Percentiles rank a stretch among this genome's conserved stretches.
These are phyloP conservation scores for Terebella lapidaria DNA, from an alignment of 2,888 invertebrate genomes.

Conservation along the genomic window DNA sequence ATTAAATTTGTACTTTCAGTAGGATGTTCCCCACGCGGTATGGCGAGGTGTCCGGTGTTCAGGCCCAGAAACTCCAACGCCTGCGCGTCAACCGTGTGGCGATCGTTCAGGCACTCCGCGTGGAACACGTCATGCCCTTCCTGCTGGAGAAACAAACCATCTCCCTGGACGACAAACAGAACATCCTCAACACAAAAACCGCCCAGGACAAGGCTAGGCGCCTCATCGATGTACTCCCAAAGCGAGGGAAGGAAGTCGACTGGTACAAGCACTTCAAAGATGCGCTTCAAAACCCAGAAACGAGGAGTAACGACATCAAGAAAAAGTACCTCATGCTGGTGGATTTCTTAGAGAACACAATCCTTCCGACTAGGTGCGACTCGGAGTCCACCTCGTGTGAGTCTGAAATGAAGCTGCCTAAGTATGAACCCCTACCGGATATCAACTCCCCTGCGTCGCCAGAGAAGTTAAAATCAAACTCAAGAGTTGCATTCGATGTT, in stretches of 20 bases:
- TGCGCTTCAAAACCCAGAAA: slow-evolving; percentile 36
- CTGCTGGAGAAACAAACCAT: slow-evolving; percentile 31
- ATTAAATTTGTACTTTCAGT: too few relatives aligned
- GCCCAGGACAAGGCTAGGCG: background rate
- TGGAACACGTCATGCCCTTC: slow-evolving; percentile 35
- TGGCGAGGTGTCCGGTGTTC: background rate
- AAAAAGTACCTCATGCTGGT: slow-evolving; percentile 37
- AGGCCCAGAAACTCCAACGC: slow-evolving; percentile 10
- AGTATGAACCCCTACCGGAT: slow-evolving; percentile 35
- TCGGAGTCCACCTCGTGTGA: slow-evolving; percentile 4
- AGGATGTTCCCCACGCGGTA: too few relatives aligned
- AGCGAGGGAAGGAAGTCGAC: background rate
- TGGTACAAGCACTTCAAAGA: slow-evolving; percentile 8
- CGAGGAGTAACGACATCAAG: slow-evolving; percentile 26
- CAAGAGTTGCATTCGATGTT: background rate
- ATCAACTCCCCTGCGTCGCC: slow-evolving; percentile 21
- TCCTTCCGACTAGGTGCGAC: slow-evolving; percentile 24
- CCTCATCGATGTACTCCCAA: background rate
- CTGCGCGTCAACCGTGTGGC: slow-evolving; percentile 42
- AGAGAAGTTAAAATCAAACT: background rate
- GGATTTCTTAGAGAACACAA: slow-evolving; percentile 45
- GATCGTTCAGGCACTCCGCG: slow-evolving; percentile 39
- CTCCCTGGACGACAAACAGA: slow-evolving; percentile 29
- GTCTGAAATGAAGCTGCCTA: slow-evolving; percentile 31
- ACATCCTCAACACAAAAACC: slow-evolving; percentile 10